Evolutionary conservation across 2,113 vertebrate genomes (phyloP).

Genomic region (Herpailurus yagouaroundi): DNA sequence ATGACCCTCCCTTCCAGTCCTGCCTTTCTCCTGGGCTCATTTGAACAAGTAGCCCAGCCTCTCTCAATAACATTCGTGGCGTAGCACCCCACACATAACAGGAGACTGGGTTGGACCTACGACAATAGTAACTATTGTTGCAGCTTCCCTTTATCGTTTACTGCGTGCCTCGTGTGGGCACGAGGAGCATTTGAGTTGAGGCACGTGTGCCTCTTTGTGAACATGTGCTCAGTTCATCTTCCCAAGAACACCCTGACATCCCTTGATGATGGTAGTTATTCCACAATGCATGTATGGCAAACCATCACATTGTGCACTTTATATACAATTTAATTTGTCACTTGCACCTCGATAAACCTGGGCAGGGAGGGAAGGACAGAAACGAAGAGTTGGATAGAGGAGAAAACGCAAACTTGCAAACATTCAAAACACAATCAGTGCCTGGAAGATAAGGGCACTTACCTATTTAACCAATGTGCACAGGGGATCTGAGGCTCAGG

Average conservation of each 20-base stretch:
- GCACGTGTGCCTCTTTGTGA: background rate
- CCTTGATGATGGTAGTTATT: background rate
- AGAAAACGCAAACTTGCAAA: background rate
- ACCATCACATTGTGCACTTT: background rate
- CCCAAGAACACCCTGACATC: background rate
- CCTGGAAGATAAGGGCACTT: background rate
- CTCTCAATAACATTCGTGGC: background rate
- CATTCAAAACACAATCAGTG: background rate
- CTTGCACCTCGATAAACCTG: background rate
- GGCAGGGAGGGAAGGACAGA: background rate
- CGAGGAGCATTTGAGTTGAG: no score
- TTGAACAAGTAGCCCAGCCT: background rate
- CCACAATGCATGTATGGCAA: background rate
- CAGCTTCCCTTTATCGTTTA: background rate
- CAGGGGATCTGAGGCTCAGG: background rate
- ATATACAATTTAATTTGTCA: background rate
- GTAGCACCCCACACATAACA: background rate
- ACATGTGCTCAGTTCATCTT: background rate
- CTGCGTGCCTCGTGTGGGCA: background rate
- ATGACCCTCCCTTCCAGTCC: background rate
- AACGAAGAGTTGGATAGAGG: background rate
- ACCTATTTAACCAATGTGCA: background rate
- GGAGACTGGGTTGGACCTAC: background rate
- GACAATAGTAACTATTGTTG: background rate
- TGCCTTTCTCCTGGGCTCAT: background rate